Evolutionary conservation across 2,797 vertebrate genomes (phyloP), one percentile per base, ranked within the genome.

Genomic region (Alfaro cultratus): DNA sequence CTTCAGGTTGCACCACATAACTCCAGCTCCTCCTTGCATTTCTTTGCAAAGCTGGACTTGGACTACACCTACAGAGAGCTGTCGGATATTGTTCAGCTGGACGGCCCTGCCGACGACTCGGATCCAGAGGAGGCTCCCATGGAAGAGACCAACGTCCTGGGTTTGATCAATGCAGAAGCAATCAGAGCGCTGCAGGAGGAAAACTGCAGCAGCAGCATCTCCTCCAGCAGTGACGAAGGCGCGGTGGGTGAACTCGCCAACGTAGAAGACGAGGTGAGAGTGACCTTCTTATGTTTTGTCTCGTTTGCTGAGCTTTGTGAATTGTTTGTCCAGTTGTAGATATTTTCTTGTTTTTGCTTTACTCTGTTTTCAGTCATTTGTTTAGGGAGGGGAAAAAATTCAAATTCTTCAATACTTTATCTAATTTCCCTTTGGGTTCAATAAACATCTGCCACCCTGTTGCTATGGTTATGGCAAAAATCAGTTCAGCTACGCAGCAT

Each of bases 61-160:
- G 93, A 93, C 81, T 95, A 92, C 77, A 90, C 81, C 91, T 96
- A 95, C 89, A 93, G 88, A 45, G 95, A 95, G 36, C 86, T 94
- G 86, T 93, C 94, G 9, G 95, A 95, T 83, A 96, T 99, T 46
- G 95, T 97, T 84, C 99, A 99, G 91, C 93, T 99, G 9, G 98
- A 99, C 76, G 99, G 98, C 74, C 80, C 96, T 0, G 94, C 94
- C 16, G 97, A 97, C 80, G 90, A 95, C 88, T 97, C 97, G 41
- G 97, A 94, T 73, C 91, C 5, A n/a, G 96, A 97, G 83, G 89
- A 90, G 43, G 92, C 80, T 85, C 94, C 95, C 0, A 77, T 93
- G 55, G 96, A 96, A 77, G 97, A 98, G 82, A 97, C 96, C 10
- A 96, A 98, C 78, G 97, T 98, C 53, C 88, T 97, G 83, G 95